A percentile compares a stretch with the other conserved stretches of the same genome.
Conservation (phyloP, 2,113 vertebrate species). For the Pelmatolapia mariae region DNA sequence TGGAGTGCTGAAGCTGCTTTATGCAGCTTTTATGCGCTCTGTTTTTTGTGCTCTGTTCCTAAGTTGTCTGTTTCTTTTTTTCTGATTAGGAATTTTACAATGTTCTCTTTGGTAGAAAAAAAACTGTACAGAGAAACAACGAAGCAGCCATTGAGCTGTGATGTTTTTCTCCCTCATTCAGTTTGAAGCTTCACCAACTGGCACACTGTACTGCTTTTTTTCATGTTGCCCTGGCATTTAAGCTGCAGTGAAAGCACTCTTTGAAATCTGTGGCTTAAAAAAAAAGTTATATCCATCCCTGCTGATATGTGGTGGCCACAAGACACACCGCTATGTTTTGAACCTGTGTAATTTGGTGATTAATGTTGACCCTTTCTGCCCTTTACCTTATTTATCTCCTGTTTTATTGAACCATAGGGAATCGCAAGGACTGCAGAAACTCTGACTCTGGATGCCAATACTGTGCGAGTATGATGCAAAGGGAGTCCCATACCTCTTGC, state of each 20-base stretch:
- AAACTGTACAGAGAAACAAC: constrained; percentile 26
- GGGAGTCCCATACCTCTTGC: not conserved
- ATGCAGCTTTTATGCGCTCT: constrained; percentile 37
- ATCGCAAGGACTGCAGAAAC: constrained; percentile 20
- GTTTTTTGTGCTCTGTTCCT: constrained; percentile 25
- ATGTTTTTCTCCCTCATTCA: constrained; percentile 58
- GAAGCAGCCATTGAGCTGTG: constrained; percentile 52
- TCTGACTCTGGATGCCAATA: constrained; percentile 1
- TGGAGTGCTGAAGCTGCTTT: constrained; percentile 44
- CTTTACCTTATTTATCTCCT: constrained; percentile 38
- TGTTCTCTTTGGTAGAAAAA: constrained; percentile 45
- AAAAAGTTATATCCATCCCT: constrained; percentile 12
- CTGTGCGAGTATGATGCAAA: constrained; percentile 7
- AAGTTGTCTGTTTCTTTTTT: constrained; percentile 37
- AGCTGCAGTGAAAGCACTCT: constrained; percentile 41
- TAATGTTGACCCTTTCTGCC: constrained; percentile 44
- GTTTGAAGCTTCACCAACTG: constrained; percentile 69
- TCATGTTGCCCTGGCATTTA: constrained; percentile 62
- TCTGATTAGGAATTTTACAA: constrained; percentile 60
- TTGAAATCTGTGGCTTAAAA: constrained; percentile 51
- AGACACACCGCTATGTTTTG: constrained; percentile 33
- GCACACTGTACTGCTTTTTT: constrained; percentile 40
- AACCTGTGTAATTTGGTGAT: constrained; percentile 51
- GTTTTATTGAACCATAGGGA: constrained; percentile 47
- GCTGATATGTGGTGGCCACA: constrained; percentile 13